Percentiles rank a stretch among this genome's conserved stretches.
These are phyloP conservation scores for Polymixis lichenea DNA, from an alignment of 2,888 invertebrate species.

Conservation along the genomic window DNA sequence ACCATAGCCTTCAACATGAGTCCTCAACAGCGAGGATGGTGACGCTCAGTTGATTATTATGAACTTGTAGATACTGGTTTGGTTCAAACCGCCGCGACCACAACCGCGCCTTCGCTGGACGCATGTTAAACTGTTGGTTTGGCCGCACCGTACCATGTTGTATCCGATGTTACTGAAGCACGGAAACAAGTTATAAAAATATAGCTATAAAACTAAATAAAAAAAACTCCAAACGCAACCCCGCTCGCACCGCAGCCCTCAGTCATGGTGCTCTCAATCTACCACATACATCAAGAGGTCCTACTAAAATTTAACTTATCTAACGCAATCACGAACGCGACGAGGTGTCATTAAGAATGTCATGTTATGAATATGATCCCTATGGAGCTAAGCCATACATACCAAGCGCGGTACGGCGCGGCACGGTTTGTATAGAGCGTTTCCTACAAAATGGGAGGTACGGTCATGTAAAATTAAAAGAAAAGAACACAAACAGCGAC, in stretches of 20 bases:
- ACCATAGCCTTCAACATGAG: neutral
- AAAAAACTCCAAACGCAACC: slow-evolving; percentile 78
- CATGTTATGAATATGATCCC: slow-evolving; percentile 35
- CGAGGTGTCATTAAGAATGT: slow-evolving; percentile 47
- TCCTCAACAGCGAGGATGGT: neutral
- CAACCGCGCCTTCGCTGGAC: neutral
- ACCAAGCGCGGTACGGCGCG: slow-evolving; percentile 1
- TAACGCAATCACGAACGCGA: slow-evolving; percentile 68
- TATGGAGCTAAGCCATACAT: neutral
- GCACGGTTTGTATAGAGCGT: slow-evolving; percentile 12
- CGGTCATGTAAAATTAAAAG: slow-evolving; percentile 10
- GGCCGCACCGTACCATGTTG: slow-evolving; percentile 32
- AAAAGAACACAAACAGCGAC: slow-evolving; percentile 7
- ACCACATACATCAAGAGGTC: slow-evolving; percentile 65
- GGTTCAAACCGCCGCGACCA: neutral
- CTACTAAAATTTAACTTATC: slow-evolving; percentile 76
- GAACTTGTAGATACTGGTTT: neutral
- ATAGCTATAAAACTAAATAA: slow-evolving; percentile 85
- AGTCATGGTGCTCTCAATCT: slow-evolving; percentile 79
- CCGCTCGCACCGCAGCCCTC: slow-evolving; percentile 76
- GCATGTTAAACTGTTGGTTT: neutral
- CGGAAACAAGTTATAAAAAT: slow-evolving; percentile 80
- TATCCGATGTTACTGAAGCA: slow-evolving; percentile 81
- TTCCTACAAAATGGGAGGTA: slow-evolving; percentile 25
- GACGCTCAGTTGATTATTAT: neutral